Percentiles rank a stretch among this genome's conserved stretches.
These are phyloP conservation scores for Drosophila burlai DNA, from an alignment of 1,140 invertebrate genomes.

Conservation along the genomic window DNA sequence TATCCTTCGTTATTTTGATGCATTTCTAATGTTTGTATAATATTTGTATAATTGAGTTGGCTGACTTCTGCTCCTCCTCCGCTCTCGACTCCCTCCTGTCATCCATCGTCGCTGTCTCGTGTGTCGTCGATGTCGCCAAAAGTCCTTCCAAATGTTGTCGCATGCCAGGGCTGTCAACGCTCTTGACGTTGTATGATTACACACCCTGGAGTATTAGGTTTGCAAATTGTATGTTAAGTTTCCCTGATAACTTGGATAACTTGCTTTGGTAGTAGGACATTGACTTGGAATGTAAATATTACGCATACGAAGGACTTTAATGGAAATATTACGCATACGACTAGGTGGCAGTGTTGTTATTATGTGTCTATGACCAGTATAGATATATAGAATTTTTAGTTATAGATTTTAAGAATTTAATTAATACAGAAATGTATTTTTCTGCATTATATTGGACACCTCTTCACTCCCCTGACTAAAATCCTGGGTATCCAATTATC, in stretches of 20 bases:
- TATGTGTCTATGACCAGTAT: no score
- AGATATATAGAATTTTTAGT: background rate
- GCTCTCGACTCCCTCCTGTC: background rate
- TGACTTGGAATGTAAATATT: background rate
- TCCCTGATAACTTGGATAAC: background rate
- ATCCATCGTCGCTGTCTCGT: constrained; percentile 18
- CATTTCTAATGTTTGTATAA: constrained; percentile 82
- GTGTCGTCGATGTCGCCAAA: constrained; percentile 70
- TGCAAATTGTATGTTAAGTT: constrained; percentile 1
- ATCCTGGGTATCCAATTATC: constrained; percentile 13
- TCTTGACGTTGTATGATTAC: constrained; percentile 16
- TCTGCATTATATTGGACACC: background rate
- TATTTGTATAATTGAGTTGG: constrained; percentile 81
- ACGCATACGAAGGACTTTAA: background rate
- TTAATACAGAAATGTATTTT: background rate
- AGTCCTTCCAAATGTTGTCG: constrained; percentile 21
- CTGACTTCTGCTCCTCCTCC: constrained; percentile 23
- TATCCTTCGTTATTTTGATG: constrained; percentile 81
- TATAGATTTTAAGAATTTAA: background rate
- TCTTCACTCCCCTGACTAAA: background rate
- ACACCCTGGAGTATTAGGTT: constrained; percentile 13
- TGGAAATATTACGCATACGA: constrained; percentile 1
- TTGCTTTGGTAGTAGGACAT: background rate
- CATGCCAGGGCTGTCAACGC: constrained; percentile 54
- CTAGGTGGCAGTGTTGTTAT: background rate